Evolutionary conservation across 2,797 vertebrate species (phyloP).

Genomic region (Melanogrammus aeglefinus): DNA sequence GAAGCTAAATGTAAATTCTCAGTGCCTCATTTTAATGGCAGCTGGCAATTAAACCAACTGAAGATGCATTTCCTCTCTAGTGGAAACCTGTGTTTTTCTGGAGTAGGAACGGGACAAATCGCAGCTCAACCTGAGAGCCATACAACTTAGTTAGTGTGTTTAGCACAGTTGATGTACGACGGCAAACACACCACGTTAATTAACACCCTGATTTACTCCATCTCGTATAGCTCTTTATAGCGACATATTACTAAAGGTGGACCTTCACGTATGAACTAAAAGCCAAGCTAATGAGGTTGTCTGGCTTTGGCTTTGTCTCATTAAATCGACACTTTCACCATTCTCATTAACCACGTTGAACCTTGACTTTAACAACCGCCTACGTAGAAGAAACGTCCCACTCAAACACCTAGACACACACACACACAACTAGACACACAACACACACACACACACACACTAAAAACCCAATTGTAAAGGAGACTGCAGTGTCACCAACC

Average conservation of each 20-base stretch:
- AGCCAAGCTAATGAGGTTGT: neutral
- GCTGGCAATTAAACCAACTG: slow-evolving; percentile 37
- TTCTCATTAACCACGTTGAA: neutral
- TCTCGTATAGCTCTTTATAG: no score
- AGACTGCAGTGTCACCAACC: neutral
- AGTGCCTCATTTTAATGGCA: slow-evolving; percentile 36
- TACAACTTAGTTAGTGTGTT: no score
- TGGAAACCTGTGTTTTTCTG: slow-evolving; percentile 23
- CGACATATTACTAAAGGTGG: no score
- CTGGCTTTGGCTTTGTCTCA: neutral
- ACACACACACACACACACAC: neutral
- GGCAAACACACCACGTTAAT: no score
- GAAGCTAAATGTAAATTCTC: slow-evolving; percentile 28
- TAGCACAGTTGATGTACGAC: no score
- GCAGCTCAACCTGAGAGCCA: slow-evolving; percentile 13
- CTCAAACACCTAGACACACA: neutral
- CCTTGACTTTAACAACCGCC: neutral
- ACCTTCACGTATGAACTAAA: neutral
- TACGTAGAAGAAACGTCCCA: neutral
- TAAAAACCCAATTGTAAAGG: neutral
- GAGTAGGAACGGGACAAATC: slow-evolving; percentile 27
- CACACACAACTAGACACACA: neutral
- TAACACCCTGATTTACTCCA: no score
- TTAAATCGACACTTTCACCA: neutral
- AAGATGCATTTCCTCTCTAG: slow-evolving; percentile 29